Evolutionary conservation across 1,140 invertebrate species (phyloP).

Genomic region (Nylanderia fulva): DNA sequence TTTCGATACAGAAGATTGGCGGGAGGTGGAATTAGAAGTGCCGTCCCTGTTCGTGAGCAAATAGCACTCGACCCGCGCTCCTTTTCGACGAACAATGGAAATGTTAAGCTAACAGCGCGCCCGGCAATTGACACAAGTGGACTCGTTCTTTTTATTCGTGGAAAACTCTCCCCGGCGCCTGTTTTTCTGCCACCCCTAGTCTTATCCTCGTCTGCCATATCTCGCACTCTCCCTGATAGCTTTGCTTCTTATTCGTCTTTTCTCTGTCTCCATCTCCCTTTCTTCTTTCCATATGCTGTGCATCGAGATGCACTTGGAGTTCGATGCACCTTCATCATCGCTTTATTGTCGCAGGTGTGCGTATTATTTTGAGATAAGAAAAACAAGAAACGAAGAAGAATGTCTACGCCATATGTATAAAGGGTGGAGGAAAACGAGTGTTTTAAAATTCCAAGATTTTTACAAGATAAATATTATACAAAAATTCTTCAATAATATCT

Average conservation of each 20-base stretch:
- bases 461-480: not conserved
- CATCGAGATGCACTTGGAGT: conserved; percentile 65
- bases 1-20: conserved; percentile 1
- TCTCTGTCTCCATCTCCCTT: not conserved
- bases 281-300: conserved; percentile 14
- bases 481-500: too few relatives aligned
- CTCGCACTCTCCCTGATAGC: conserved; percentile 46
- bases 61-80: conserved; percentile 76
- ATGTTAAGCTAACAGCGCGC: conserved; percentile 77
- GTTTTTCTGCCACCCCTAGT: conserved; percentile 38
- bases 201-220: not conserved
- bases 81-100: conserved; percentile 76
- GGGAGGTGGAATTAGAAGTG: conserved; percentile 72
- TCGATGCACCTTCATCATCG: conserved; percentile 67
- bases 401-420: not conserved
- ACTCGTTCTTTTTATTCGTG: conserved; percentile 75
- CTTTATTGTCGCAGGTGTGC: conserved; percentile 69
- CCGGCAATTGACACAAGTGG: conserved; percentile 77
- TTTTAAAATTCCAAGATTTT: not conserved
- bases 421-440: not conserved
- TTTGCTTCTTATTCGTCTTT: conserved; percentile 4
- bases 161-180: conserved; percentile 72
- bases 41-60: conserved; percentile 75
- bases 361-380: conserved; percentile 49
- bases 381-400: conserved; percentile 24